These are phyloP conservation scores for Actenoides lindsayi DNA, from an alignment of 2,113 vertebrate genomes.

Conservation along the genomic window DNA sequence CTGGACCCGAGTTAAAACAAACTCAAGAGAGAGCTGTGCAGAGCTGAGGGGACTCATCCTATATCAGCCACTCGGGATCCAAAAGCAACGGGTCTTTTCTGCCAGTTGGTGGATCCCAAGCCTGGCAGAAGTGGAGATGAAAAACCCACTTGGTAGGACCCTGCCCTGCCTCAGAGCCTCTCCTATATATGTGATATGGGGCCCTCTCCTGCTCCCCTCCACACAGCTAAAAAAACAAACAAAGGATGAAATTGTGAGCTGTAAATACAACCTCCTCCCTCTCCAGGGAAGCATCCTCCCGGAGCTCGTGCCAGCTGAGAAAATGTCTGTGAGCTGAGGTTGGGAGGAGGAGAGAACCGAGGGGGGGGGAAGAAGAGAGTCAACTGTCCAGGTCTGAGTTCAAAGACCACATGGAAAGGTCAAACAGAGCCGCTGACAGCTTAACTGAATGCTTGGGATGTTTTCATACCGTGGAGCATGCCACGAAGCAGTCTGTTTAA, in stretches of 20 bases:
- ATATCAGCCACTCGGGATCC: not conserved
- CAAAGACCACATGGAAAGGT: not conserved
- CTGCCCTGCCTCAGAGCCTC: not conserved
- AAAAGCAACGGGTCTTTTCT: not conserved
- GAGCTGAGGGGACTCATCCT: not conserved
- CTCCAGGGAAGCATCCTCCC: not conserved
- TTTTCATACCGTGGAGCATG: slow-evolving; percentile 69
- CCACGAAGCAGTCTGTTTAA: slow-evolving; percentile 66
- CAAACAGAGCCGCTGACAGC: slow-evolving; percentile 63
- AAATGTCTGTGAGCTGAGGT: not conserved
- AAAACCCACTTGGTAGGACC: not conserved
- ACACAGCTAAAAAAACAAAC: not conserved
- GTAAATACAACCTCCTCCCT: not conserved
- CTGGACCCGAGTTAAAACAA: not conserved
- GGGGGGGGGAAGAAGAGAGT: not conserved
- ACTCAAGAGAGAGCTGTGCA: not conserved
- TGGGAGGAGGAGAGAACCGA: not conserved
- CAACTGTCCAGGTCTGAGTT: slow-evolving; percentile 2
- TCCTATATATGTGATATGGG: not conserved
- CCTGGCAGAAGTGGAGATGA: not conserved
- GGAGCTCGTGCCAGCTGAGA: not conserved
- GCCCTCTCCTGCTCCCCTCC: not conserved
- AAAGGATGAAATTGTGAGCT: not conserved
- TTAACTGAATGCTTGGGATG: slow-evolving; percentile 65
- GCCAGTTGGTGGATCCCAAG: not conserved